Evolutionary conservation across 2,888 invertebrate species (phyloP), one percentile per base, ranked within the genome.

Genomic region (Platerodrilus igneus): DNA sequence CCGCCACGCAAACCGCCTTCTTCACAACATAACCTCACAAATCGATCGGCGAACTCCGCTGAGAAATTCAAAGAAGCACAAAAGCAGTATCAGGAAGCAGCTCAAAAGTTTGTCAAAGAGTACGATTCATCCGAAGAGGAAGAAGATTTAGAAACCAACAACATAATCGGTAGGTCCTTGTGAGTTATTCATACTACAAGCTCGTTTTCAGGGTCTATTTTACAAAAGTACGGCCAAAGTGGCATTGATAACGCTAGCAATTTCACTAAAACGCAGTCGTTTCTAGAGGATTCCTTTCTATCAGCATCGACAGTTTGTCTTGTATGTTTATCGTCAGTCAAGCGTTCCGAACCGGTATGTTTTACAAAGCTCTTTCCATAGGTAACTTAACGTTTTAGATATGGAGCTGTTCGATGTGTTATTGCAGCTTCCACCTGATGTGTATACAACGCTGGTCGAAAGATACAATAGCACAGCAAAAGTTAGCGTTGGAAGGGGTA

Each of bases 401-500:
- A 45, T 95, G 95, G 95, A 86, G 79, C 23, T 95, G 95, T 60
- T 68, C 68, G 4, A 79, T 81, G 41, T 95, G 95, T 60, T 86
- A 75, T 60, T 85, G 86, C 28, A 83, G 85, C 59, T 84, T 94
- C 59, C 95, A 95, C 68, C 70, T 95, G 19, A 74, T 77, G 27
- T 95, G 95, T 61, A 86, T 93, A 47, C 89, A 89, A 63, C 82
- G 88, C 59, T 95, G 95, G 95, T 83, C 89, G 1, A 86, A 84
- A 55, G 93, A 95, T 61, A 89, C 86, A 52, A 77, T 91, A 33
- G 78, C 74, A 41, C 77, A 85, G 50, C 78, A 83, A 56, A 81
- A 77, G 52, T 77, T 78, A 40, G 70, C 70, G 27, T 69, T 73
- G 8, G 76, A 72, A 35, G 72, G 71, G 15, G 69, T 71, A 18